A percentile compares a stretch with the other conserved stretches of the same genome.
Evolutionary conservation across 2,113 vertebrate species (phyloP).

Genomic region (Gulo gulo): DNA sequence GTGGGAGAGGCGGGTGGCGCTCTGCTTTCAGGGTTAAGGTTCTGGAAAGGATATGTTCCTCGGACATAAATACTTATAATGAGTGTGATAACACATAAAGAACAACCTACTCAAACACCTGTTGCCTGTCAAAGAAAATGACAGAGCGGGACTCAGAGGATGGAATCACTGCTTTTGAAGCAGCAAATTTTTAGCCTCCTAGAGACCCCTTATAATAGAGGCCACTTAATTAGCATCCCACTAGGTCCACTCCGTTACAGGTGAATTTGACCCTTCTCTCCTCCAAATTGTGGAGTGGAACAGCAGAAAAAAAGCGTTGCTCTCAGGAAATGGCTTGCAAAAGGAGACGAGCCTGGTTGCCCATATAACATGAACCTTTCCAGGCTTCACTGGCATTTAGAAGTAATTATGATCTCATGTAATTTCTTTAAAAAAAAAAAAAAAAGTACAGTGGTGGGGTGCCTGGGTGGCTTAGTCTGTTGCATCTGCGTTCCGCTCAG

Average conservation of each 20-base stretch:
- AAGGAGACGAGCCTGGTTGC: neutral
- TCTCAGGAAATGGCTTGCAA: neutral
- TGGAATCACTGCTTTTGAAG: neutral
- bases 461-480: too few relatives aligned
- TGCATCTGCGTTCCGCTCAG: too few relatives aligned
- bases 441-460: neutral
- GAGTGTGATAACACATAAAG: neutral
- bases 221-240: neutral
- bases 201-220: neutral
- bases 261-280: neutral
- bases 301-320: neutral
- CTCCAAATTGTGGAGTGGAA: neutral
- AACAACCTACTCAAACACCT: neutral
- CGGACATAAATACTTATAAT: neutral
- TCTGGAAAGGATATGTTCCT: neutral
- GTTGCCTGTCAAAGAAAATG: neutral
- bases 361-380: neutral
- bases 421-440: neutral
- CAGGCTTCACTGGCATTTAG: neutral
- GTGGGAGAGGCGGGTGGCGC: rapidly evolving
- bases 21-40: neutral
- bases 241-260: neutral
- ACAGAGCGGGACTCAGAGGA: rapidly evolving
- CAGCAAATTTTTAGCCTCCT: neutral
- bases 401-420: neutral